Evolutionary conservation across 2,113 vertebrate genomes (phyloP), one percentile per base, ranked within the genome.

Genomic region (Oryzias curvinotus): DNA sequence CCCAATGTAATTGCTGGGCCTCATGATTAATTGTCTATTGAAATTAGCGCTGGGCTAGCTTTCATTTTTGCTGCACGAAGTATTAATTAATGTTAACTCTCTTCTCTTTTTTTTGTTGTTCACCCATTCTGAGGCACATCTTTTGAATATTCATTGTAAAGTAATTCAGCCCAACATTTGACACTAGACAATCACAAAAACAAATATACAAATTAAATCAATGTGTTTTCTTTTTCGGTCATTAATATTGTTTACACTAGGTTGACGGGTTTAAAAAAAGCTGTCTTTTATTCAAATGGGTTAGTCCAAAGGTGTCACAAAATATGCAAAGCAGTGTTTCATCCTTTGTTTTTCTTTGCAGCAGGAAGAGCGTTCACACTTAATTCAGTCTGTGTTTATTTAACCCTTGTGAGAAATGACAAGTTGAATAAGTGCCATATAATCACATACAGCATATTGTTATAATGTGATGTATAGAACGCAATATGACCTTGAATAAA

Each of bases 11-110:
- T 99, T 99, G 98, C 95, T 87, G 93, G 92, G 93, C 88, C 93
- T 92, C 92, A 95, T 99, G 96, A 99, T 98, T 98, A 98, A 99
- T 99, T 97, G 95, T 97, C 95, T 95, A 94, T 96, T 96, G 97
- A 98, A 98, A 98, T 98, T 98, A 98, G 96, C 94, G 90, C 94
- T 87, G 95, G 94, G 94, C 95, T 95, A 93, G 93, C 95, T 98
- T 98, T 97, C 95, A 96, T 96, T 97, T 93, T 97, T 94, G 96
- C 93, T 89, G 94, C 95, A 94, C 93, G 91, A 94, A 96, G 97
- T 99, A 98, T 98, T 98, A 99, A 99, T 98, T 98, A 97, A 98
- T 95, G 95, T 96, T 97, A 98, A 96, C 94, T 93, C 93, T 77
- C 82, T 76, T 66, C 52, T 68, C 78, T 81, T 64, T 52, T 65